Evolutionary conservation across 2,888 invertebrate species (phyloP), one percentile per base, ranked within the genome.

Genomic region (Leptopterna dolabrata): DNA sequence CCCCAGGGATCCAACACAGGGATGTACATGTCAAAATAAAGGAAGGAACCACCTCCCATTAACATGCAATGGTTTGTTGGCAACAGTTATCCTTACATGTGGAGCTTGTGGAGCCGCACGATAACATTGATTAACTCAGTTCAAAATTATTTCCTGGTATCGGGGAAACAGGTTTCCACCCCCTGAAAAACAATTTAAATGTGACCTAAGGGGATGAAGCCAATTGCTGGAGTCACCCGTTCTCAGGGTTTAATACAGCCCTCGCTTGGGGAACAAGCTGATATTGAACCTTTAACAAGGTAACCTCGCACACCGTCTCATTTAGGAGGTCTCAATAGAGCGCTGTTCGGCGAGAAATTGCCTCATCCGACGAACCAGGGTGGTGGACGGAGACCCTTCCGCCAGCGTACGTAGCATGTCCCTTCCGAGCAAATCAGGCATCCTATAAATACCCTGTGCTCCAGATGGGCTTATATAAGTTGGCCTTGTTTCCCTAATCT

Each of bases 211-310:
- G 63, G 63, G 63, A 11, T 63, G 63, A 7, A 63, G 63, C 63
- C 63, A 24, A 63, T 63, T 63, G 4, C 63, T 24, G 11, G 24
- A 63, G 63, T 24, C 24, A 63, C 63, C 36, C 63, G 63, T 63
- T 63, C 19, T 19, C 63, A 24, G 16, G 63, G 24, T 2, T 63
- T 24, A 63, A 63, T 63, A 63, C 19, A 63, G 47, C 63, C 63
- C 63, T 63, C 63, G 19, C 24, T 63, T 13, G 6, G 4, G 9
- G 63, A 63, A 63, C 63, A 63, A 63, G 63, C 63, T 63, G 63
- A 63, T 63, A 63, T 63, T 63, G 63, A 63, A 63, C 63, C 63
- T 63, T 63, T 63, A 63, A 63, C 63, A 63, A 63, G 63, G 63
- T 63, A 63, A 63, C 63, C 55, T 19, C 55, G 55, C 24, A 19